Evolutionary conservation across 2,888 invertebrate genomes (phyloP).

Genomic region (Drosophila phalerata): DNA sequence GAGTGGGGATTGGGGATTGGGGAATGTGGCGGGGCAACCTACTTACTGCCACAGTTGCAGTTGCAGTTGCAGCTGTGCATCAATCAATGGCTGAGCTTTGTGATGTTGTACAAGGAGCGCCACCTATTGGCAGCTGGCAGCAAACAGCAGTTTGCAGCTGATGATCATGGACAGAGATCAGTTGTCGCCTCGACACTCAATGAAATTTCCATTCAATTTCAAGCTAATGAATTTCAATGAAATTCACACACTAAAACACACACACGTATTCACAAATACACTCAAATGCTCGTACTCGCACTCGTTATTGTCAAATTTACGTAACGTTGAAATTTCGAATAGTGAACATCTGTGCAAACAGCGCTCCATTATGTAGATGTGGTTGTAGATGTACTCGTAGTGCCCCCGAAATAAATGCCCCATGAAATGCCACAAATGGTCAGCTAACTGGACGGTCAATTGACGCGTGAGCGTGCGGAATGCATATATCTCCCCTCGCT

Average conservation of each 20-base stretch:
- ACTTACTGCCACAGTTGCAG: slow-evolving; percentile 57
- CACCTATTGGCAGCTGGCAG: slow-evolving; percentile 61
- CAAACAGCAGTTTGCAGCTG: slow-evolving; percentile 11
- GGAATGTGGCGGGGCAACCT: slow-evolving; percentile 52
- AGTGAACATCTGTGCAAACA: slow-evolving; percentile 83
- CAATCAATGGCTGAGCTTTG: slow-evolving; percentile 68
- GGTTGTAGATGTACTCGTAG: slow-evolving; percentile 8
- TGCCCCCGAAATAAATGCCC: slow-evolving; percentile 35
- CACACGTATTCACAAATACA: background rate
- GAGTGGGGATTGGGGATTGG: slow-evolving; percentile 1
- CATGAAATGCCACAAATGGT: slow-evolving; percentile 55
- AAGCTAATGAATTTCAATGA: slow-evolving; percentile 68
- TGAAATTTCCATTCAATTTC: slow-evolving; percentile 54
- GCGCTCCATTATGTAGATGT: slow-evolving; percentile 18
- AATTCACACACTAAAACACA: slow-evolving; percentile 48
- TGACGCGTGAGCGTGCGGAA: slow-evolving; percentile 59
- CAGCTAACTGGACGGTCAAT: slow-evolving; percentile 43
- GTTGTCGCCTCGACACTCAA: slow-evolving; percentile 44
- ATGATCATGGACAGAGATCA: slow-evolving; percentile 46
- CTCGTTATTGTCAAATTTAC: slow-evolving; percentile 71
- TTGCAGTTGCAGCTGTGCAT: slow-evolving; percentile 56
- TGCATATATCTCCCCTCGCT: slow-evolving; percentile 36
- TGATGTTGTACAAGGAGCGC: slow-evolving; percentile 54
- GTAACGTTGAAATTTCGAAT: slow-evolving; percentile 59
- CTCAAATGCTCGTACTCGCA: background rate